These are phyloP conservation scores for Sula dactylatra DNA, from an alignment of 2,113 vertebrate genomes.

Conservation along the genomic window DNA sequence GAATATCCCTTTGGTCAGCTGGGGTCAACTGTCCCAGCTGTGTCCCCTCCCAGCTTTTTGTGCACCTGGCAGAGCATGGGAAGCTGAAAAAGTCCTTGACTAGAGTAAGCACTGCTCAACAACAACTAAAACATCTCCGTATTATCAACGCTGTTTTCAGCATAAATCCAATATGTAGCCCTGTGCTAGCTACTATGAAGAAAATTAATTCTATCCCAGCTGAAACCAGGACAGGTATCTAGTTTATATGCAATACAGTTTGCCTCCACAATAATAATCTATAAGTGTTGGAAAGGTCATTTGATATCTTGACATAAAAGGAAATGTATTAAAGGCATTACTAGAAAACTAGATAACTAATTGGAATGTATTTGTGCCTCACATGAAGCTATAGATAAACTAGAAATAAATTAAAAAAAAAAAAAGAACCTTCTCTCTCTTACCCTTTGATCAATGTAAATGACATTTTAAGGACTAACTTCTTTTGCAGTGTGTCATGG, in stretches of 20 bases:
- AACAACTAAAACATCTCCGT: too few relatives aligned
- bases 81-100: too few relatives aligned
- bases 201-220: too few relatives aligned
- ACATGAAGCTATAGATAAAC: not conserved
- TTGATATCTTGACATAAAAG: not conserved
- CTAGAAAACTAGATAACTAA: not conserved
- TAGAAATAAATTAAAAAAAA: not conserved
- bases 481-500: not conserved
- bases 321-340: not conserved
- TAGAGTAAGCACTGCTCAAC: too few relatives aligned
- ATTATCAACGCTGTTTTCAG: too few relatives aligned
- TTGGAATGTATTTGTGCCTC: not conserved
- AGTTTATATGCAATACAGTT: not conserved
- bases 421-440: not conserved
- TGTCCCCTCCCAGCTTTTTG: too few relatives aligned
- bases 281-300: not conserved
- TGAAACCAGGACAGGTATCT: too few relatives aligned
- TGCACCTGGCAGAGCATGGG: too few relatives aligned
- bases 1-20: too few relatives aligned
- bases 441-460: not conserved
- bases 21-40: too few relatives aligned
- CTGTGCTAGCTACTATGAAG: too few relatives aligned
- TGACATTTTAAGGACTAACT: not conserved
- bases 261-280: not conserved
- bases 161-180: too few relatives aligned